A percentile compares a stretch with the other conserved stretches of the same genome.
phyloP scores from a whole-genome alignment of 1,140 invertebrate species.

The Drosophila lacertosa region DNA sequence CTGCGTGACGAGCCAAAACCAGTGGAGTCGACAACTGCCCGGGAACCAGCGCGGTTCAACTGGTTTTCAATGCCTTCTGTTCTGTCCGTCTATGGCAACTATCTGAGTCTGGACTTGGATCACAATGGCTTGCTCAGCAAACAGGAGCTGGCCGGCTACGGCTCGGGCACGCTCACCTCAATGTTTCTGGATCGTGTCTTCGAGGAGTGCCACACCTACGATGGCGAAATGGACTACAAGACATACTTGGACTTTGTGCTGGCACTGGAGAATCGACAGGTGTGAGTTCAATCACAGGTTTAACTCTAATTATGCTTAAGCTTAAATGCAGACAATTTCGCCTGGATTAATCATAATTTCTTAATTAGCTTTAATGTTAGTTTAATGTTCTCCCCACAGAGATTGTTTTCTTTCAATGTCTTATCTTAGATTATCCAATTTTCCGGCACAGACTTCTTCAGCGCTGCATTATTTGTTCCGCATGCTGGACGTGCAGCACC shows the following conservation, averaged over 20 bases:
- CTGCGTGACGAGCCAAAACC: constrained; percentile 88
- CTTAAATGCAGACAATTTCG: too few relatives aligned
- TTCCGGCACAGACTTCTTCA: constrained; percentile 86
- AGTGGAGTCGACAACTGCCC: constrained; percentile 85
- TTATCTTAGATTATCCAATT: background rate
- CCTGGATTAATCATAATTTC: too few relatives aligned
- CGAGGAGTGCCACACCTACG: constrained; percentile 97
- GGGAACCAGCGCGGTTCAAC: constrained; percentile 94
- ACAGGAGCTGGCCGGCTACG: constrained; percentile 94
- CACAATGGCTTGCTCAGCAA: constrained; percentile 98
- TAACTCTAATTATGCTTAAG: too few relatives aligned
- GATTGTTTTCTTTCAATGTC: background rate
- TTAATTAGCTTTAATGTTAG: too few relatives aligned
- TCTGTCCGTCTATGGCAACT: constrained; percentile 95
- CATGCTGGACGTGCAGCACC: constrained; percentile 95
- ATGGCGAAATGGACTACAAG: constrained; percentile 99
- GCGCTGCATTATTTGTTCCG: constrained; percentile 96
- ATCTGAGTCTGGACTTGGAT: constrained; percentile 96
- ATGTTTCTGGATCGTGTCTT: constrained; percentile 97
- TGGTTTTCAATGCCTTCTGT: constrained; percentile 98
- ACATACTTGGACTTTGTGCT: constrained; percentile 97
- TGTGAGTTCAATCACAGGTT: constrained; percentile 82
- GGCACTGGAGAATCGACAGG: constrained; percentile 95
- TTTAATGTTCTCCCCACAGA: too few relatives aligned
- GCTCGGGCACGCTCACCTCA: constrained; percentile 94